Evolutionary conservation across 2,888 invertebrate genomes (phyloP), one percentile per base, ranked within the genome.

Genomic region (Atethmia centrago): DNA sequence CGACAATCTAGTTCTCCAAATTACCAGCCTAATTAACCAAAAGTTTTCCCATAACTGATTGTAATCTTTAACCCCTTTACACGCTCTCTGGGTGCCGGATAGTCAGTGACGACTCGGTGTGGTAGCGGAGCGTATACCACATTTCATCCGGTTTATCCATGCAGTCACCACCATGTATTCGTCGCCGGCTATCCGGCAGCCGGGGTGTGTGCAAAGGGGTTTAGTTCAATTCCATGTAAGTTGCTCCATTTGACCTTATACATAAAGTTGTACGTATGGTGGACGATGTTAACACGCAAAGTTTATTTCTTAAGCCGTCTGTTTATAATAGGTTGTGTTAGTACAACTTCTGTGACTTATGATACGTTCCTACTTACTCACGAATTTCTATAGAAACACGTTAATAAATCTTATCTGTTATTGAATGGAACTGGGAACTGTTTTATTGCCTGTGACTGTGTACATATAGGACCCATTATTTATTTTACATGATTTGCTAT

Each of bases 251-350:
- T 51, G 71, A 68, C 77, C 85, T 62, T 42, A 42, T 12, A 31
- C 25, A 55, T 40, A 47, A 59, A 82, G 16, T 64, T 58, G 40
- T 82, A 47, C 36, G n/a, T 47, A 36, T 49, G 14, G 28, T 65
- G 56, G 40, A 63, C 70, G 58, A 56, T 47, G 66, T 71, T 66
- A 82, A 69, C 82, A 85, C 68, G 78, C 83, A 7, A 85, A 77
- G 55, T 85, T 71, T 25, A 49, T 49, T 65, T 19, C 65, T 45
- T 40, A 70, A 55, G 58, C 45, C 49, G 1, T 63, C 65, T 82
- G 82, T 62, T 58, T 66, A 51, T 69, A 82, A 68, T 68, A 36
- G 67, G 47, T 42, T 28, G 28, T 62, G 77, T 77, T 49, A 31
- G 64, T 51, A 9, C 3, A 55, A 74, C 49, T 80, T 80, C 19